phyloP scores from a whole-genome alignment of 2,113 vertebrate species.

The Nerophis lumbriciformis region DNA sequence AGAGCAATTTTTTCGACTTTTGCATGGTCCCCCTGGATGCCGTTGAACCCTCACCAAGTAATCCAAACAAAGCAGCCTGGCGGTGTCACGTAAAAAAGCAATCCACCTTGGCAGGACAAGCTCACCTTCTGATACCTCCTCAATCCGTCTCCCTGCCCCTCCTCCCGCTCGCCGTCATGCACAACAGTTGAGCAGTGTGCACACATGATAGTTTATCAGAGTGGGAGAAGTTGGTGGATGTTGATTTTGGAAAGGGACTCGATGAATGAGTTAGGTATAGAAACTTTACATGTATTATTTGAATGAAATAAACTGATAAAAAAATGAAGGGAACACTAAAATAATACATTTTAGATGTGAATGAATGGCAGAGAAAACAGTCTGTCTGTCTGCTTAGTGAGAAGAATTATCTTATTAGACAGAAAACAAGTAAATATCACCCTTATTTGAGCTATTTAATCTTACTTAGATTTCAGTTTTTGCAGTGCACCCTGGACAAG shows the following conservation, averaged over 20 bases:
- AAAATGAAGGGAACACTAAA: too few species aligned
- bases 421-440: too few species aligned
- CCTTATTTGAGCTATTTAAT: too few species aligned
- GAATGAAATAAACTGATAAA: too few species aligned
- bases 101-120: conserved; percentile 34
- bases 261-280: conserved; percentile 19
- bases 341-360: not conserved
- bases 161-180: conserved; percentile 5
- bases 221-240: conserved; percentile 58
- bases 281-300: conserved; percentile 6
- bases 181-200: conserved; percentile 48
- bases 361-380: too few species aligned
- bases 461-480: too few species aligned
- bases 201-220: conserved; percentile 61
- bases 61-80: conserved; percentile 16
- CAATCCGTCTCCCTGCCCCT: not conserved
- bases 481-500: too few species aligned
- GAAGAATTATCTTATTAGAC: too few species aligned
- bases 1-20: conserved; percentile 19
- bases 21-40: conserved; percentile 4
- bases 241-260: conserved; percentile 43
- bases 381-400: too few species aligned
- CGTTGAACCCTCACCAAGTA: conserved; percentile 1
- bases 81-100: conserved; percentile 12
- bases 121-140: conserved; percentile 12